These are phyloP conservation scores for Vanessa tameamea DNA, from an alignment of 1,140 invertebrate genomes.

Conservation along the genomic window DNA sequence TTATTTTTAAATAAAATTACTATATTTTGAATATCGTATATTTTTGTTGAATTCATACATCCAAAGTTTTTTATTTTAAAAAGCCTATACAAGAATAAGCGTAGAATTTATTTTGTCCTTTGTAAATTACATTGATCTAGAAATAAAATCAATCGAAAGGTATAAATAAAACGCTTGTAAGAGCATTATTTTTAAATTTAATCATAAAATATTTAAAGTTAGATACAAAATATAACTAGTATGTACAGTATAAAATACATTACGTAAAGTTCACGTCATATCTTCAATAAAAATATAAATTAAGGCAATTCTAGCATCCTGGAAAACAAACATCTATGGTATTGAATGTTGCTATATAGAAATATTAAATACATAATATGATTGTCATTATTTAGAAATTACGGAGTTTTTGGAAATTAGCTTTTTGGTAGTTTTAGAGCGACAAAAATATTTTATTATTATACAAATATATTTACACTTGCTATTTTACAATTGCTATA, in stretches of 20 bases:
- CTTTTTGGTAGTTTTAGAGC: background rate
- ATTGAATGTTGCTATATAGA: background rate
- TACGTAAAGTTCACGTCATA: background rate
- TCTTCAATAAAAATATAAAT: background rate
- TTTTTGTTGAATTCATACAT: no score
- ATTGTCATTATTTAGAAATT: background rate
- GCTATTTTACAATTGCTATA: background rate
- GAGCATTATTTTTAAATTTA: background rate
- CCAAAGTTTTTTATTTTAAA: no score
- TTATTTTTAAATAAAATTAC: no score
- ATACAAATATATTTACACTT: no score
- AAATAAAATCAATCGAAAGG: no score
- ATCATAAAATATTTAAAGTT: slow-evolving; percentile 3
- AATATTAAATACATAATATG: background rate
- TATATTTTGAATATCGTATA: no score
- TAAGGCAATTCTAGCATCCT: background rate
- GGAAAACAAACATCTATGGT: background rate
- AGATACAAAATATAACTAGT: slow-evolving; percentile 12
- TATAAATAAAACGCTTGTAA: background rate
- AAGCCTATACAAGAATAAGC: no score
- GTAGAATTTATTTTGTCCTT: no score
- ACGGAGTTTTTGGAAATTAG: background rate
- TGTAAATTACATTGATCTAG: no score
- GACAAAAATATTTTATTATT: background rate
- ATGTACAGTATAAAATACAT: slow-evolving; percentile 9